Base-by-base conservation (phyloP, 1,140 invertebrate species). In the Drosophila leontia region DNA sequence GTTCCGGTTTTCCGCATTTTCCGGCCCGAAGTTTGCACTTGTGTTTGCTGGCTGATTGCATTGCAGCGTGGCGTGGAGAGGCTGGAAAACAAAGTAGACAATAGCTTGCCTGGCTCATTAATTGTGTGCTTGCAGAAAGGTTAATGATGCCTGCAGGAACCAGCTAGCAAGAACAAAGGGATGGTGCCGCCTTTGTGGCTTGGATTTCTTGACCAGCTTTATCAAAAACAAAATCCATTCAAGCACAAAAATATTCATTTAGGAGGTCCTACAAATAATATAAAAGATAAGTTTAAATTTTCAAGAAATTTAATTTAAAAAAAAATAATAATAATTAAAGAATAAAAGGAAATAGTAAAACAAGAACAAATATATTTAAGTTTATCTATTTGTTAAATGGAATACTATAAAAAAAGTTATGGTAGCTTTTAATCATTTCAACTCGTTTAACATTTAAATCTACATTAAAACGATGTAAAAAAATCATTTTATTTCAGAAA, bases 71-170 rank as follows among this genome's bases (percentile, higher is more conserved):
- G 58, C 77, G 11, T 15, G 15, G 35, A 41, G 15, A 17, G 29
- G 50, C 57, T 56, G 45, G 48, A 55, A 70, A 77, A 64, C 64
- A 69, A 65, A 79, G 78, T 62, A 87, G 76, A 86, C 83, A 86
- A 87, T 88, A 58, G 42, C 59, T 63, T 55, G 29, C 59, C 51
- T 59, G 67, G 50, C 75, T 76, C 62, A 75, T 83, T 82, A 70
- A 70, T 76, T 74, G 56, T 72, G 56, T 74, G 50, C 48, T 35
- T 47, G 45, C 47, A 64, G 57, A 81, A 85, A 88, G 85, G 84
- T 88, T 88, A 88, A 88, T 88, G 84, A 90, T 84, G 84, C 74
- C 84, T 80, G 74, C 81, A 84, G 78, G 78, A 68, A 55, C 53
- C 53, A 35, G 68, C 59, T 50, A 37, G 53, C 23, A 37, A 13